phyloP scores from a whole-genome alignment of 2,888 invertebrate genomes.

The Drosophila prolongata region DNA sequence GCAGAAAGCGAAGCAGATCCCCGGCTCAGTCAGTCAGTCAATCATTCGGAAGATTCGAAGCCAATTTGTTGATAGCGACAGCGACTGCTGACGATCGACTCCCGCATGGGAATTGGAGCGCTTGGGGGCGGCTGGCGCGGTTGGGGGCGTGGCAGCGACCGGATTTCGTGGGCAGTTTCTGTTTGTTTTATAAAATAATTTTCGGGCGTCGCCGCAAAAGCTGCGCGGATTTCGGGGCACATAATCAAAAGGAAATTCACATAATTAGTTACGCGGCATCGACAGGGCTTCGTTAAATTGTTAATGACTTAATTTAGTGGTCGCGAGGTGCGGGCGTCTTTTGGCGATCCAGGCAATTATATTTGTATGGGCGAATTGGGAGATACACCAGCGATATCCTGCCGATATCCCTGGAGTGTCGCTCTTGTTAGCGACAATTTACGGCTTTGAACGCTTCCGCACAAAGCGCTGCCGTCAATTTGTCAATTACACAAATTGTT shows the following conservation, averaged over 20 bases:
- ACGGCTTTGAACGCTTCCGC: slow-evolving; percentile 79
- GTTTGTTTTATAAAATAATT: slow-evolving; percentile 74
- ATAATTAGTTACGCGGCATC: slow-evolving; percentile 79
- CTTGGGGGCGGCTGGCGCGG: slow-evolving; percentile 40
- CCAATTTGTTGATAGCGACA: slow-evolving; percentile 75
- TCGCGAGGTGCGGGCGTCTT: slow-evolving; percentile 63
- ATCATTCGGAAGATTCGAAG: slow-evolving; percentile 75
- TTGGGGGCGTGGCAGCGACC: slow-evolving; percentile 49
- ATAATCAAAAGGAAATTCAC: slow-evolving; percentile 81
- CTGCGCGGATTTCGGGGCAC: slow-evolving; percentile 29
- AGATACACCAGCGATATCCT: slow-evolving; percentile 25
- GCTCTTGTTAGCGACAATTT: slow-evolving; percentile 81
- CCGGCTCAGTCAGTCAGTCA: slow-evolving; percentile 56
- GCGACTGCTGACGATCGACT: slow-evolving; percentile 63
- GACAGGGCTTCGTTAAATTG: slow-evolving; percentile 69
- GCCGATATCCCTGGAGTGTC: slow-evolving; percentile 33
- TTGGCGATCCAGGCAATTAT: slow-evolving; percentile 41
- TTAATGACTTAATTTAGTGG: slow-evolving; percentile 81
- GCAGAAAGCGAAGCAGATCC: slow-evolving; percentile 39
- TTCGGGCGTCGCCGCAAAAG: slow-evolving; percentile 57
- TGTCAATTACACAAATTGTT: slow-evolving; percentile 84
- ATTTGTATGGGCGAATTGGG: slow-evolving; percentile 25
- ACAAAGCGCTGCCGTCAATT: slow-evolving; percentile 82
- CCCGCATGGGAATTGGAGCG: slow-evolving; percentile 59
- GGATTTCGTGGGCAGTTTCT: slow-evolving; percentile 60